Percentiles rank a stretch among this genome's conserved stretches.
Evolutionary conservation across 2,888 invertebrate species (phyloP).

Genomic region (Drosophila conformis): DNA sequence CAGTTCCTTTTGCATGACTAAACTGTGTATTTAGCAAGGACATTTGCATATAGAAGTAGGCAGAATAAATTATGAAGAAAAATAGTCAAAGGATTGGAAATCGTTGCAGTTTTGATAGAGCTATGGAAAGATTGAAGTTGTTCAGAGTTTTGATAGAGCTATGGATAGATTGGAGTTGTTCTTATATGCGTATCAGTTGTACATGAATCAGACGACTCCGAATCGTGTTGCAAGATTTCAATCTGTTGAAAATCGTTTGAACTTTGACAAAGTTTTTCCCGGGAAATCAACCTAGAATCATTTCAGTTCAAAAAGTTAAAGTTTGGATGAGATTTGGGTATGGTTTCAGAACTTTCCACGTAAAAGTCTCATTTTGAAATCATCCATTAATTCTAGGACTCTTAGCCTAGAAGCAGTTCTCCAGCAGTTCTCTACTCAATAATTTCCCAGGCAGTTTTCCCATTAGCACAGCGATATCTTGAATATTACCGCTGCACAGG

Average conservation of each 20-base stretch:
- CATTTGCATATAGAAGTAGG: neutral
- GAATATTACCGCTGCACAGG: constrained; percentile 16
- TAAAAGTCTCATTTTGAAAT: neutral
- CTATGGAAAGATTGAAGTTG: neutral
- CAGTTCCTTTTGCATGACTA: too few species aligned
- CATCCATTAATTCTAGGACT: neutral
- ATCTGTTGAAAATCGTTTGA: neutral
- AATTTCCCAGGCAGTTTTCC: neutral
- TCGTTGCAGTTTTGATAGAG: neutral
- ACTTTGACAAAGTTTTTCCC: neutral
- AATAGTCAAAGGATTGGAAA: neutral
- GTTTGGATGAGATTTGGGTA: neutral
- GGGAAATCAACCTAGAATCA: too few species aligned
- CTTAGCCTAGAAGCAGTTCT: neutral
- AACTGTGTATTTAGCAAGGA: neutral
- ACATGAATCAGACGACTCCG: too few species aligned
- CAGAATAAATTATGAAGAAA: neutral
- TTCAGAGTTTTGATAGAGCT: neutral
- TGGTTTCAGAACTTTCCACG: neutral
- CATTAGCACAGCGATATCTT: constrained; percentile 30
- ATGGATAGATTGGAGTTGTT: neutral
- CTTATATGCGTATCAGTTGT: too few species aligned
- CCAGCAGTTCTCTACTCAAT: neutral
- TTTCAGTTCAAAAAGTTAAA: too few species aligned
- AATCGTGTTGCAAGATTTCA: neutral